Evolutionary conservation across 2,113 vertebrate species (phyloP), one percentile per base, ranked within the genome.

Genomic region (Aegotheles bennettii): DNA sequence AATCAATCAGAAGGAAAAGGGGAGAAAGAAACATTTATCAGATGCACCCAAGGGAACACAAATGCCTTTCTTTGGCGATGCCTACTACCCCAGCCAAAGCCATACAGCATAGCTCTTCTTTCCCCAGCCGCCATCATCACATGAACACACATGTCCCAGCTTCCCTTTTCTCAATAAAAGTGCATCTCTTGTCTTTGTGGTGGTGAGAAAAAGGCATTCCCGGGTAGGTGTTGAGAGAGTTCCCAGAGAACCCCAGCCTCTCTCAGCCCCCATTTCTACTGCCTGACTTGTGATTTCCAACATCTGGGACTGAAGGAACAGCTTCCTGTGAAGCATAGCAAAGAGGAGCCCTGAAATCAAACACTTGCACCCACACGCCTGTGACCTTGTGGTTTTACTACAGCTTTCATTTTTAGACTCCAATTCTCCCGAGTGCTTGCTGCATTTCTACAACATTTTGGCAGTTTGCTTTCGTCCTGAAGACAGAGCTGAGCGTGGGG

Each of bases 331-430:
- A 64, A 91, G 75, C 14, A 0, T 38, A 70, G 86, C 15, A 8
- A 31, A 50, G 57, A 84, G 84, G 70, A 95, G 48, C 87, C 92
- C 87, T 45, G 69, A 71, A 53, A 92, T 86, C 65, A 67, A 53
- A 75, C 70, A 16, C 90, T 85, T 1, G 67, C 43, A 87, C 77
- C 87, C 84, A 76, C 91, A 91, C 1, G 63, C 77, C 82, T 4
- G 78, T 95, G 93, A 95, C 93, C 94, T 96, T 92, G 90, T 93
- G 93, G 86, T 76, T 96, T 95, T 92, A 96, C 91, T 96, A 90
- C 71, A 81, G 86, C 78, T 95, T 96, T 96, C 89, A 35, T 91
- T 92, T 89, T 69, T 60, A 94, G 91, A 36, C 76, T 77, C n/a
- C 26, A 20, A n/a, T 61, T 84, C 36, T 90, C 85, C 59, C 50